Evolutionary conservation across 2,113 vertebrate genomes (phyloP), one percentile per base, ranked within the genome.

Genomic region (Columba janthina): DNA sequence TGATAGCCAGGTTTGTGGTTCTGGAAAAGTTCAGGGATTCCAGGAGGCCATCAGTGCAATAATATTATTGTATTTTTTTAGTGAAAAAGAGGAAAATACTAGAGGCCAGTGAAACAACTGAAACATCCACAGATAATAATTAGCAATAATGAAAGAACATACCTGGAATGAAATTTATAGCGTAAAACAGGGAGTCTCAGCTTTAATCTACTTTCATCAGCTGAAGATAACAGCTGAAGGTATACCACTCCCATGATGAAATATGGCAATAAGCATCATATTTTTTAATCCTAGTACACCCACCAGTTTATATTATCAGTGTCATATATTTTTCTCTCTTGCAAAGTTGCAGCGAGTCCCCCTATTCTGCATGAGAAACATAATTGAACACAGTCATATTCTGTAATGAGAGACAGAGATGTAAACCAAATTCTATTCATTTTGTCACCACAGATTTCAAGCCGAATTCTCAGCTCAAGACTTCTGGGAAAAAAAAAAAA

Each of bases 1-100:
- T 46, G 25, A 92, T 94, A 94, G 89, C 89, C 91, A 95, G 94
- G 65, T 89, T 92, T 97, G 85, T 44, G 90, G 92, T 89, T 93
- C 91, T 95, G 91, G 88, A 91, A 96, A 85, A 75, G 77, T 82
- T 92, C 24, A 65, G 14, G 62, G 64, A 89, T 94, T 89, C 57
- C 77, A 86, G 71, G 53, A 93, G 62, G 40, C 76, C 90, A 90
- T 73, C 34, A 85, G 50, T 66, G 60, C 26, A 76, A 78, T 88
- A 93, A 53, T 72, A 56, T 82, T 74, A 32, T 50, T 90, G 22
- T 48, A 34, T 62, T 72, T 74, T 89, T 89, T 50, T 44, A 85
- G 56, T 65, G 67, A 91, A 82, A 66, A 82, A 76, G 74, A 89
- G 24, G 58, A 79, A 48, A 80, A 40, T 71, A 36, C 25, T 51